Evolutionary conservation across 2,113 vertebrate species (phyloP).

Genomic region (Noctilio leporinus): DNA sequence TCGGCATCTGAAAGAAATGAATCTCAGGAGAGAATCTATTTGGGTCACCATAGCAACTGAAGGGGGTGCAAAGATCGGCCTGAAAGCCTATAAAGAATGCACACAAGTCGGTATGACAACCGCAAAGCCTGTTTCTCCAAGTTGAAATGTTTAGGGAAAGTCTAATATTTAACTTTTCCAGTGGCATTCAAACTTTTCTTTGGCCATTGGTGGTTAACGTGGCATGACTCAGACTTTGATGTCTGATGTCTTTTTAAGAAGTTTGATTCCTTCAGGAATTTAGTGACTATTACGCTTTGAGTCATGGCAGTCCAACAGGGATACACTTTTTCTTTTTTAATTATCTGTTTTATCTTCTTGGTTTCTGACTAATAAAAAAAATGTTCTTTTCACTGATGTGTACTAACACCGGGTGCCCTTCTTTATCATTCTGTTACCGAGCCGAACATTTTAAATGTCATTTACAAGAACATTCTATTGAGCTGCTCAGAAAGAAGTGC

Average conservation of each 20-base stretch:
- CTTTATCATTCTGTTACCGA: conserved; percentile 39
- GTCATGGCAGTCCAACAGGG: conserved; percentile 69
- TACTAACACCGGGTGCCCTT: conserved; percentile 25
- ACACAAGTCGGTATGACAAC: conserved; percentile 61
- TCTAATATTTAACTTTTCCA: conserved; percentile 74
- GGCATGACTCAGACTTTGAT: conserved; percentile 75
- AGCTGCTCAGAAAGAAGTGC: conserved; percentile 46
- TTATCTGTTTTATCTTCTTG: conserved; percentile 66
- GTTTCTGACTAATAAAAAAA: conserved; percentile 67
- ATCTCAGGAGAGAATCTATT: conserved; percentile 65
- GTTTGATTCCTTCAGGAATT: conserved; percentile 74
- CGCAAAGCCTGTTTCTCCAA: conserved; percentile 52
- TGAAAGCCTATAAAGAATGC: conserved; percentile 58
- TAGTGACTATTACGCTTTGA: conserved; percentile 73
- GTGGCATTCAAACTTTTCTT: conserved; percentile 75
- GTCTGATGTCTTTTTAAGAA: conserved; percentile 72
- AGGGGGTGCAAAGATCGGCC: not conserved
- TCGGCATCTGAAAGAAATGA: conserved; percentile 49
- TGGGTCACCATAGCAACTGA: conserved; percentile 70
- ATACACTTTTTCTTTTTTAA: conserved; percentile 62
- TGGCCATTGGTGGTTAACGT: conserved; percentile 69
- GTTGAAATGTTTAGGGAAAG: conserved; percentile 71
- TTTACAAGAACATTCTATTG: conserved; percentile 65
- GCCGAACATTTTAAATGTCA: conserved; percentile 61
- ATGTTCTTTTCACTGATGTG: conserved; percentile 55